A percentile compares a stretch with the other conserved stretches of the same genome.
phyloP scores from a whole-genome alignment of 2,113 vertebrate genomes.

The Corapipo altera region DNA sequence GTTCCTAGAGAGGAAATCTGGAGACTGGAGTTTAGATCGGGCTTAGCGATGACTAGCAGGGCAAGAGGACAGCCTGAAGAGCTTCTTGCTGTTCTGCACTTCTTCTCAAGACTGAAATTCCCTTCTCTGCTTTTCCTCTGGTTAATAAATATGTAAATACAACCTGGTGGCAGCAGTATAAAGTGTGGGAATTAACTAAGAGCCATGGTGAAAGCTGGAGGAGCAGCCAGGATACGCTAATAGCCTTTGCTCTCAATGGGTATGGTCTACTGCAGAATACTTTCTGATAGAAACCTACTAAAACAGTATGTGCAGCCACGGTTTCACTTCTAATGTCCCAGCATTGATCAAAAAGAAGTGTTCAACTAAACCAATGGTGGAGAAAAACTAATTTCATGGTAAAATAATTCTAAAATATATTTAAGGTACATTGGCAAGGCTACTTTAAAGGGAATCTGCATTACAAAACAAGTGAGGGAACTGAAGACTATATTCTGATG shows the following conservation, averaged over 20 bases:
- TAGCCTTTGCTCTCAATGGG: constrained; percentile 6
- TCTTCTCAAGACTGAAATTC: neutral
- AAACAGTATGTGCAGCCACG: constrained; percentile 60
- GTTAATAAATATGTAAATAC: constrained; percentile 50
- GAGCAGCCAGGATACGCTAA: neutral
- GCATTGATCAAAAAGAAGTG: constrained; percentile 77
- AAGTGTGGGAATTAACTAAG: constrained; percentile 31
- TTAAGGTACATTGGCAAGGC: constrained; percentile 76
- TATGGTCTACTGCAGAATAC: constrained; percentile 16
- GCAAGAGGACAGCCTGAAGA: neutral
- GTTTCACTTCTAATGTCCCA: constrained; percentile 75
- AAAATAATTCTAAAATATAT: constrained; percentile 85
- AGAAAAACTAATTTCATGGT: constrained; percentile 88
- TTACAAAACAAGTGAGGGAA: constrained; percentile 73
- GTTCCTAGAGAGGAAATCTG: neutral
- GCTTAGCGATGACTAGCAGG: neutral
- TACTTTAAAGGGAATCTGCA: constrained; percentile 79
- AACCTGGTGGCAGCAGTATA: neutral
- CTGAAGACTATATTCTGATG: constrained; percentile 70
- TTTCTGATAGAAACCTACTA: constrained; percentile 57
- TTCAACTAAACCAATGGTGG: constrained; percentile 79
- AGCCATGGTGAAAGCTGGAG: neutral
- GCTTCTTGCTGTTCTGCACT: neutral
- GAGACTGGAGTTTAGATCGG: neutral
- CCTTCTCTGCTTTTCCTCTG: neutral